A percentile compares a stretch with the other conserved stretches of the same genome.
Evolutionary conservation across 2,888 invertebrate genomes (phyloP).

Genomic region (Campoletis raptor): DNA sequence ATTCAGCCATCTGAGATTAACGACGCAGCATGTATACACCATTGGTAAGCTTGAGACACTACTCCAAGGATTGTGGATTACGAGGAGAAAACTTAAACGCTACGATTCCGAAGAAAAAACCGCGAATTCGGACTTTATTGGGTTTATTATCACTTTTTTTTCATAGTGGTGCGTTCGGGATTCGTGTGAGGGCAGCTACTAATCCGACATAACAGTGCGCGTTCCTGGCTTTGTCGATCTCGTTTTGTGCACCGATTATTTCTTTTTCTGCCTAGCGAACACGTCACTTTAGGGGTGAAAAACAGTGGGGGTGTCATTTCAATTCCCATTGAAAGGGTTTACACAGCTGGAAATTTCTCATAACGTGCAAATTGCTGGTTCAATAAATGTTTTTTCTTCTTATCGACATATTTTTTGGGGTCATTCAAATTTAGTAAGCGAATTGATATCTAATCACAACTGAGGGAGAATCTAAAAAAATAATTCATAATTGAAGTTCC

Average conservation of each 20-base stretch:
- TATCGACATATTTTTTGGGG: background rate
- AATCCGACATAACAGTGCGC: slow-evolving; percentile 20
- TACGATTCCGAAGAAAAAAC: background rate
- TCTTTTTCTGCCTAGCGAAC: slow-evolving; percentile 10
- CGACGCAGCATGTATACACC: slow-evolving; percentile 80
- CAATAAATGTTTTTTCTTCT: background rate
- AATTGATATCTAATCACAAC: background rate
- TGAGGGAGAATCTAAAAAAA: no score
- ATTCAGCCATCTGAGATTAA: slow-evolving; percentile 80
- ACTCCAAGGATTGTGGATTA: slow-evolving; percentile 56
- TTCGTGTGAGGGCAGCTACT: slow-evolving; percentile 5
- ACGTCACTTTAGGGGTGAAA: background rate
- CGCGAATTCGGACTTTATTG: slow-evolving; percentile 7
- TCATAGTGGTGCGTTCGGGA: background rate
- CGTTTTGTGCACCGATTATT: slow-evolving; percentile 23
- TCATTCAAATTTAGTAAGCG: background rate
- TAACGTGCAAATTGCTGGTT: background rate
- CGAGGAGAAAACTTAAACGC: background rate
- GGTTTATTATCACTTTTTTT: slow-evolving; percentile 1
- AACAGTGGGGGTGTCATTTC: background rate
- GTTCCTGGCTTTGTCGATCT: slow-evolving; percentile 5
- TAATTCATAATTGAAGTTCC: no score
- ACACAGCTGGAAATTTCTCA: background rate
- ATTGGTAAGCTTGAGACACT: slow-evolving; percentile 76
- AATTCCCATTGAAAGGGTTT: background rate